Percentiles rank a stretch among this genome's conserved stretches.
phyloP scores from a whole-genome alignment of 1,140 invertebrate genomes.

The Neuroterus valhalla region DNA sequence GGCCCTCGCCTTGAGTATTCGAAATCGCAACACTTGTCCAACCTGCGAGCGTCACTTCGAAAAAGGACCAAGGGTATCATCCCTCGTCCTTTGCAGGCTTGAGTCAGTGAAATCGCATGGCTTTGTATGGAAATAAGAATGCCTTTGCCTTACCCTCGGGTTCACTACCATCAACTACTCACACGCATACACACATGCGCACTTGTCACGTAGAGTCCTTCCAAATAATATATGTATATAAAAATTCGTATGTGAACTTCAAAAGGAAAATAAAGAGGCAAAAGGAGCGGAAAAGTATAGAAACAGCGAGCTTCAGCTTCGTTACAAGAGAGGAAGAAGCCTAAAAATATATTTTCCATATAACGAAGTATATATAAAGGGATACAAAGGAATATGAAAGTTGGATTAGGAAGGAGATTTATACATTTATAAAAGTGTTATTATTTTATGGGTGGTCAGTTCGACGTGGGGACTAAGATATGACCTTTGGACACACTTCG shows the following conservation, averaged over 20 bases:
- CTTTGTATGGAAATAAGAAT: slow-evolving; percentile 69
- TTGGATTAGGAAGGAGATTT: too few relatives aligned
- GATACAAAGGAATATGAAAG: too few relatives aligned
- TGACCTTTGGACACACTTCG: too few relatives aligned
- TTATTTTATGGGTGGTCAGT: too few relatives aligned
- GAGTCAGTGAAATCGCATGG: slow-evolving; percentile 60
- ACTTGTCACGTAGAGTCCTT: slow-evolving; percentile 33
- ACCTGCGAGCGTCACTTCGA: slow-evolving; percentile 43
- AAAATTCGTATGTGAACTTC: slow-evolving; percentile 57
- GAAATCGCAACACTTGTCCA: slow-evolving; percentile 68
- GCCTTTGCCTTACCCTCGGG: slow-evolving; percentile 33
- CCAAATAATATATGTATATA: too few relatives aligned
- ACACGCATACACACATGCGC: slow-evolving; percentile 35
- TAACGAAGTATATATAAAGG: too few relatives aligned
- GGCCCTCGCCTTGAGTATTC: slow-evolving; percentile 49
- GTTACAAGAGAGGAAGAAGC: too few relatives aligned
- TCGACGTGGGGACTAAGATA: too few relatives aligned
- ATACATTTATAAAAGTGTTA: too few relatives aligned
- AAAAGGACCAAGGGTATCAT: slow-evolving; percentile 39
- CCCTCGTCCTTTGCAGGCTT: slow-evolving; percentile 57
- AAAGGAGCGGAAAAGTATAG: too few relatives aligned
- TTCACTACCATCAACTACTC: slow-evolving; percentile 40
- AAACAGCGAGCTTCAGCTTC: too few relatives aligned
- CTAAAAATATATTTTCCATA: too few relatives aligned
- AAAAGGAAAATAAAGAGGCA: slow-evolving; percentile 44